Conservation (phyloP, 2,113 vertebrate genomes). For the Abramis brama region DNA sequence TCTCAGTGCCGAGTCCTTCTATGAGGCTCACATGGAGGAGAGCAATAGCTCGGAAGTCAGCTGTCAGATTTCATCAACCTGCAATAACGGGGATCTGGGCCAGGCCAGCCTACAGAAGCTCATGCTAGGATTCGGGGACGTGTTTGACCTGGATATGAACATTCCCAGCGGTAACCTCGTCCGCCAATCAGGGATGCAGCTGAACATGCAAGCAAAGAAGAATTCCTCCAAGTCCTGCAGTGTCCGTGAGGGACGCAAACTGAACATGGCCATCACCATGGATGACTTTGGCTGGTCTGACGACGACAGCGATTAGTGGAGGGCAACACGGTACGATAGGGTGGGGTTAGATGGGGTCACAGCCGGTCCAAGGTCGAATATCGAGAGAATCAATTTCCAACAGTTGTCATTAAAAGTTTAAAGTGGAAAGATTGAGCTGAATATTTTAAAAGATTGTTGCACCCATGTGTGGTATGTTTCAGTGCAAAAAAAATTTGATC, state of each 20-base stretch:
- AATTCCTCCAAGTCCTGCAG: slow-evolving; percentile 97
- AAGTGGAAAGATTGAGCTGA: slow-evolving; percentile 1
- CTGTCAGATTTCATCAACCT: slow-evolving; percentile 90
- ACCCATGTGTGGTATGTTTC: slow-evolving; percentile 12
- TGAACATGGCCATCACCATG: slow-evolving; percentile 87
- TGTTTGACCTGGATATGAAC: slow-evolving; percentile 76
- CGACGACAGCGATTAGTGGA: slow-evolving; percentile 70
- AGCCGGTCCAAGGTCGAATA: not conserved
- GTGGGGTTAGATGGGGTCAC: not conserved
- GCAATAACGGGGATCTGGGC: slow-evolving; percentile 84
- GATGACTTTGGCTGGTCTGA: slow-evolving; percentile 92
- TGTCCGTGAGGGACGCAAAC: slow-evolving; percentile 90
- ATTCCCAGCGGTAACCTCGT: slow-evolving; percentile 76
- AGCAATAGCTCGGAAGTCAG: slow-evolving; percentile 95
- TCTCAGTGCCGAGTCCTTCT: slow-evolving; percentile 93
- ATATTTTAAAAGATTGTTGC: slow-evolving; percentile 2
- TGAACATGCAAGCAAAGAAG: slow-evolving; percentile 97
- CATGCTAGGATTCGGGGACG: slow-evolving; percentile 86
- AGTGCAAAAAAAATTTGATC: slow-evolving; percentile 22
- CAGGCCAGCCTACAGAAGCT: slow-evolving; percentile 69
- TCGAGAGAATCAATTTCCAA: not conserved
- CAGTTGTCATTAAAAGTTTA: not conserved
- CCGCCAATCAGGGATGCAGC: slow-evolving; percentile 92
- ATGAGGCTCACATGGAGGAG: slow-evolving; percentile 97
- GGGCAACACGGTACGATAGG: not conserved